Evolutionary conservation across 1,140 invertebrate species (phyloP).

Genomic region (Aleiodes sp.): DNA sequence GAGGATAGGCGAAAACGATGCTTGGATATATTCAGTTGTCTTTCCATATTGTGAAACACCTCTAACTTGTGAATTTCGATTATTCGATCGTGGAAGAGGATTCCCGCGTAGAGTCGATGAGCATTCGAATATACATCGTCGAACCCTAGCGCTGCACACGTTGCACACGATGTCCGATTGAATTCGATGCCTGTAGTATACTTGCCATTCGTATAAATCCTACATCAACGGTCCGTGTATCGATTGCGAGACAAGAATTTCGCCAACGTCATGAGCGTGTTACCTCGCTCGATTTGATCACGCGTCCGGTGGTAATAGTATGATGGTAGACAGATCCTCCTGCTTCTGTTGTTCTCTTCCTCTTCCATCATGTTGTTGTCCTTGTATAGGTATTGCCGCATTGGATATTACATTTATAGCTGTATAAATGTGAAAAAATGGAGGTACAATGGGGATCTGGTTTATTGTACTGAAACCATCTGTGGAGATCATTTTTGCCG

Average conservation of each 20-base stretch:
- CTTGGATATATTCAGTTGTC: not conserved
- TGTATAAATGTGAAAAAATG: conserved; percentile 9
- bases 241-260: conserved; percentile 14
- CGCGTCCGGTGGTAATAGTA: not conserved
- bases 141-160: conserved; percentile 10
- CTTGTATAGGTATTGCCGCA: not conserved
- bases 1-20: not conserved
- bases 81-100: conserved; percentile 30
- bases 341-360: not conserved
- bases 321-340: not conserved
- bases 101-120: conserved; percentile 15
- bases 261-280: conserved; percentile 19
- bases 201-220: not conserved
- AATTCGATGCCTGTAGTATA: conserved; percentile 11
- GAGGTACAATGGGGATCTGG: not conserved
- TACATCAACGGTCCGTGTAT: not conserved
- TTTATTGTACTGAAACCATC: no score
- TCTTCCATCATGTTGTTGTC: not conserved
- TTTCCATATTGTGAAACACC: not conserved
- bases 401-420: conserved; percentile 14
- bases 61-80: conserved; percentile 30
- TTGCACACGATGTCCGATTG: conserved; percentile 29
- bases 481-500: no score
- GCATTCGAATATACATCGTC: not conserved
- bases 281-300: conserved; percentile 15